Conservation (phyloP, 35 echinoderm and acorn worm species). For the Hemicentrotus pulcherrimus region DNA sequence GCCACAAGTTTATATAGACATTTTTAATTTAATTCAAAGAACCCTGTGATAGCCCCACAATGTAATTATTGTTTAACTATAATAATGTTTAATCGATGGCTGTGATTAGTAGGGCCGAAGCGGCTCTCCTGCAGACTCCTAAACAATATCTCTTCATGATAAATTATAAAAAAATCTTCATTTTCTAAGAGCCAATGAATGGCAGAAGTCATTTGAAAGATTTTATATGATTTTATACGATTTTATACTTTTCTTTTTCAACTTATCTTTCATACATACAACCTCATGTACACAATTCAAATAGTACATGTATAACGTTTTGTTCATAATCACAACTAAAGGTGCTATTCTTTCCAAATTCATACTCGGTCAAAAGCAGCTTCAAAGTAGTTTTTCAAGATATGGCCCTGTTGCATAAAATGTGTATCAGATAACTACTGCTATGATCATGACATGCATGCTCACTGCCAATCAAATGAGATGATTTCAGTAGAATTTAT, state of each 20-base stretch:
- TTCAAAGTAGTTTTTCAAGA: background rate
- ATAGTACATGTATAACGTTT: background rate
- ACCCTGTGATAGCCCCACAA: no score
- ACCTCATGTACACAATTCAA: background rate
- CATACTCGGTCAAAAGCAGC: background rate
- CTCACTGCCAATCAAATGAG: background rate
- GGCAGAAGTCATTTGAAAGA: background rate
- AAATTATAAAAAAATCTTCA: no score
- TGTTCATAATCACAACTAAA: background rate
- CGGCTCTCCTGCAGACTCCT: no score
- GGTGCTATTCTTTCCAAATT: background rate
- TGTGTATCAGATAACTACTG: background rate
- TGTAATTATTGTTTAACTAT: no score
- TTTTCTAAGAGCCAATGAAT: no score
- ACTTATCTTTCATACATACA: background rate
- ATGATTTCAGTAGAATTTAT: background rate
- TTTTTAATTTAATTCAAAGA: no score
- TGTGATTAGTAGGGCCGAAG: no score
- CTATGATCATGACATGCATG: background rate
- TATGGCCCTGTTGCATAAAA: background rate
- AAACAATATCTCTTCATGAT: no score
- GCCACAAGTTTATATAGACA: no score
- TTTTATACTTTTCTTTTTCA: no score
- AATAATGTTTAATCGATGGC: no score
- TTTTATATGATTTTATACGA: background rate